Evolutionary conservation across 1,140 invertebrate genomes (phyloP), one percentile per base, ranked within the genome.

Genomic region (Ladona fulva): DNA sequence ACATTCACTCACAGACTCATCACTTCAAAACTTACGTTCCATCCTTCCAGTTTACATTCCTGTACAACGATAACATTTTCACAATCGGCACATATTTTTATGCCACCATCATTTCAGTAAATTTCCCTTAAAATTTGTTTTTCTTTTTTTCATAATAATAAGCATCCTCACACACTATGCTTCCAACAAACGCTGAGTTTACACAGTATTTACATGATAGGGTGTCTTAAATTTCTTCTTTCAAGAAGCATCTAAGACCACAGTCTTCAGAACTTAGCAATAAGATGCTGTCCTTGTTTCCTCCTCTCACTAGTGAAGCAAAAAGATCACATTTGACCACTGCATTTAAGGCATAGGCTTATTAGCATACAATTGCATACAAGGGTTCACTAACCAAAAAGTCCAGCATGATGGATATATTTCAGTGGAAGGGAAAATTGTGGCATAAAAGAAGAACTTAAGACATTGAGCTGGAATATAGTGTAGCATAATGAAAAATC

Each of bases 321-420:
- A 66, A 66, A 66, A 66, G 52, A 66, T 66, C 52, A 66, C 52
- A 66, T 52, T 19, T 66, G 16, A 66, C 52, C 52, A 66, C 52
- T 19, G 52, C 19, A 11, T 52, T 11, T 66, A 66, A 66, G 52
- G 52, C 52, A 66, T 66, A 66, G 52, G 52, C 29, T 5, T 37
- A 37, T 37, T 5, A 37, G 29, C 29, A 37, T 37, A 5, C 8
- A 37, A 37, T 37, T 37, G 29, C 29, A 37, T 37, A 8, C 8
- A 37, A 37, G 29, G 29, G 29, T 37, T 5, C 1, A 37, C 1
- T 37, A 37, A 37, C 29, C 29, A 37, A 37, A 37, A 37, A 37
- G 3, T 37, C 29, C 29, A 37, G n/a, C n/a, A n/a, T 8, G 8
- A 66, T 66, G 5, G 52, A 66, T 66, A 37, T 6, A 66, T 3